Evolutionary conservation across 2,113 vertebrate species (phyloP), one percentile per base, ranked within the genome.

Genomic region (Misgurnus anguillicaudatus): DNA sequence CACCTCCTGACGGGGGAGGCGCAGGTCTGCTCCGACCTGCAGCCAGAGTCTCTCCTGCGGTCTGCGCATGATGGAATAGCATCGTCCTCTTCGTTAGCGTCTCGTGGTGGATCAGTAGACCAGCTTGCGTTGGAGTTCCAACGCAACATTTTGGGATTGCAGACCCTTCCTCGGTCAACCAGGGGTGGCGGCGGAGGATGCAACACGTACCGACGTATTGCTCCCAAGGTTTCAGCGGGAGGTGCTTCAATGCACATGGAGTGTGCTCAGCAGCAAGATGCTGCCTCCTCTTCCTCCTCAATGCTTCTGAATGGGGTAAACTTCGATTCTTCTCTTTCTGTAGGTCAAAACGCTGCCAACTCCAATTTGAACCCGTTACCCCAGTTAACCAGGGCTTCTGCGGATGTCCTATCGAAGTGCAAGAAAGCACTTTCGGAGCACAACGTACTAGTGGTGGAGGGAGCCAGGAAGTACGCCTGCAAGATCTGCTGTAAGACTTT

Each of bases 401-500:
- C 98, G 0, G 97, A 99, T 0, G 98, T 99, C 13, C 93, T 99
- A 57, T 98, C 96, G 0, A 98, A 98, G 82, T 98, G 97, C 84
- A 98, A 98, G 92, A 98, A 99, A 86, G 98, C 98, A 1, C 94
- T 99, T 80, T 98, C 97, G 0, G 98, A 99, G 93, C 98, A 98
- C 85, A 99, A 99, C 0, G 98, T 98, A 71, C 85, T 98, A 89
- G 97, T 98, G 55, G 97, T 99, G 0, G 98, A 98, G 85, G 98
- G 98, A 0, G 97, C 96, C 0, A 95, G 97, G 41, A 99, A 99
- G 83, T 99, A 99, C 0, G 98, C 98, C 7, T 98, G 97, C 87
- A 97, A 96, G 89, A 98, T 98, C 91, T 99, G 98, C 93, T 99
- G 98, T 86, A 99, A 98, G 91, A 98, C 96, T 6, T 99, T 99